Base-by-base conservation (phyloP, 2,888 invertebrate genomes). In the Drosophila percnosoma region DNA sequence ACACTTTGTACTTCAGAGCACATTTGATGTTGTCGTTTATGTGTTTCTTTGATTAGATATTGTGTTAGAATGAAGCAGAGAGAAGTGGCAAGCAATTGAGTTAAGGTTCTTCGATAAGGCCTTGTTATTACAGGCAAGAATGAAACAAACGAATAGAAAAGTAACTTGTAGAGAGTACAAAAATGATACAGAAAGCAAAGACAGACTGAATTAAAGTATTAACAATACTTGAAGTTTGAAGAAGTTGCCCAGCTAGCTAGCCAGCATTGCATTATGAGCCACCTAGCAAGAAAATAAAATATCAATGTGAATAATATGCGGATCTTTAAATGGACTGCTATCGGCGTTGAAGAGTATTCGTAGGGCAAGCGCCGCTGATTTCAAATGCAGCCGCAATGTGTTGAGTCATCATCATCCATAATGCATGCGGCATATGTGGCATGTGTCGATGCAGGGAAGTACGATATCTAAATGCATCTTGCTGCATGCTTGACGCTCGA, bases 401-500 rank as follows among this genome's bases (percentile, higher is more conserved):
- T 59, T 78, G 80, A 78, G 70, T 78, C 75, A 78, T 59, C 70
- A 70, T 59, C 48, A 52, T 4, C 24, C 15, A 75, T 61, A 78
- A 78, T 69, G 69, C 48, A 68, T 53, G 63, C 10, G 49, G 54
- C 52, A 52, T 53, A 57, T 36, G 68, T 18, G 53, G 45, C 63
- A 62, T 34, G 49, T 27, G 54, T n/a, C n/a, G 27, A 18, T 38
- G 34, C n/a, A 27, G 49, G 48, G 40, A 52, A 33, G 42, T 59
- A 24, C 72, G 51, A 69, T 76, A 80, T 76, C 67, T 65, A 70
- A 80, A 77, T 79, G 73, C 45, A 65, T 58, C 65, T 69, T 65
- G 75, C 64, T 60, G 45, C 36, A 67, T 63, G 38, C 42, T 53
- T 64, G 60, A 58, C 29, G 57, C 27, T 42, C 59, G 29, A 54